Conservation (phyloP, 2,797 vertebrate species). For the Benthosema pterotum region DNA sequence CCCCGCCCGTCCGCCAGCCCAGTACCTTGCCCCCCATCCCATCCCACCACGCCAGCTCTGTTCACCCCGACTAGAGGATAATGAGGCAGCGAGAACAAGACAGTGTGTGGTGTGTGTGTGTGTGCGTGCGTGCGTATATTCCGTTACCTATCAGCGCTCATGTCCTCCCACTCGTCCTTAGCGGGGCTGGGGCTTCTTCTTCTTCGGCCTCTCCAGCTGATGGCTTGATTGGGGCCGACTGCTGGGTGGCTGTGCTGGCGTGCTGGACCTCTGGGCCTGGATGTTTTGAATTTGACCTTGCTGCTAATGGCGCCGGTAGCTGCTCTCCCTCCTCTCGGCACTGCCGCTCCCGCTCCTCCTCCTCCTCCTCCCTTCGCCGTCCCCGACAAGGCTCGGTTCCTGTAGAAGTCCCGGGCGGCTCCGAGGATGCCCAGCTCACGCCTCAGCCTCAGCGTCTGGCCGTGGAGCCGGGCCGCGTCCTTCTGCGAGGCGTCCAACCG, state of each 20-base stretch:
- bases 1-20: conserved; percentile 46
- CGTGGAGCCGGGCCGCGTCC: conserved; percentile 77
- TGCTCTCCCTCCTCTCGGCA: conserved; percentile 60
- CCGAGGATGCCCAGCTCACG: conserved; percentile 79
- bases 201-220: conserved; percentile 87
- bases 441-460: conserved; percentile 79
- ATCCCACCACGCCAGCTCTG: conserved; percentile 35
- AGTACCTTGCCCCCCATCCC: conserved; percentile 19
- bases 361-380: conserved; percentile 57
- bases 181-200: conserved; percentile 85
- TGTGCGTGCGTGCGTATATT: conserved; percentile 48
- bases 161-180: conserved; percentile 97
- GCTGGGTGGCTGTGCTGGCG: conserved; percentile 79
- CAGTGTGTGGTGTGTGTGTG: conserved; percentile 11
- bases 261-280: conserved; percentile 78
- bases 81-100: conserved; percentile 80
- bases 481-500: conserved; percentile 75
- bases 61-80: conserved; percentile 82
- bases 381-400: conserved; percentile 61
- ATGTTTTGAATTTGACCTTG: conserved; percentile 88
- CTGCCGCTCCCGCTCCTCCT: no score
- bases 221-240: conserved; percentile 89
- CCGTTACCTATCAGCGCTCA: conserved; percentile 92
- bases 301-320: conserved; percentile 60
- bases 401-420: conserved; percentile 78